Evolutionary conservation across 2,797 vertebrate species (phyloP).

Genomic region (Carduelis carduelis): DNA sequence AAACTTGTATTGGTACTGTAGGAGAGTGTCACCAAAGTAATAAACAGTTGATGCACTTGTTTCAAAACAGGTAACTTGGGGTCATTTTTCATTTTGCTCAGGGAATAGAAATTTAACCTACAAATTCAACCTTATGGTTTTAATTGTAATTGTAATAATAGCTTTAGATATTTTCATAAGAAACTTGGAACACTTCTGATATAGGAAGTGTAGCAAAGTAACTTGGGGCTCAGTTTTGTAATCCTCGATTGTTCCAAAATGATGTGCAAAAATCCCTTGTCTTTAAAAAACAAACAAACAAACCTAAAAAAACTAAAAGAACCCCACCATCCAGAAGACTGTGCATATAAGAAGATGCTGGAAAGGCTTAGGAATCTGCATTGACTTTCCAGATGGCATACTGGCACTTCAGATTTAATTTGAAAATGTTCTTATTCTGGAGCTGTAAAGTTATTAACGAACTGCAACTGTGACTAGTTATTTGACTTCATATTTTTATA

Average conservation of each 20-base stretch:
- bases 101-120: not conserved
- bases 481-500: not conserved
- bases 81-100: not conserved
- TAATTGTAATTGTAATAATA: not conserved
- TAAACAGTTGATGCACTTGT: not conserved
- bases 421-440: not conserved
- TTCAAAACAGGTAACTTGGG: not conserved
- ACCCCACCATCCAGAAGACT: not conserved
- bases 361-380: not conserved
- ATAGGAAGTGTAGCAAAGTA: not conserved
- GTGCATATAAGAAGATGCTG: not conserved
- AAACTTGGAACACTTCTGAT: not conserved
- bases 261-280: not conserved
- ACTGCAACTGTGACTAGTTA: not conserved
- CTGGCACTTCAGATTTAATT: not conserved
- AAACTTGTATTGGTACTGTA: not conserved
- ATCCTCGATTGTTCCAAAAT: not conserved
- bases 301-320: not conserved
- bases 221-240: not conserved
- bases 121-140: not conserved
- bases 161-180: not conserved
- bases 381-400: not conserved
- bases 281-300: not conserved
- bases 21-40: not conserved
- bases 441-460: not conserved